Percentiles rank a stretch among this genome's conserved stretches.
Evolutionary conservation across 2,888 invertebrate genomes (phyloP).

Genomic region (Atethmia centrago): DNA sequence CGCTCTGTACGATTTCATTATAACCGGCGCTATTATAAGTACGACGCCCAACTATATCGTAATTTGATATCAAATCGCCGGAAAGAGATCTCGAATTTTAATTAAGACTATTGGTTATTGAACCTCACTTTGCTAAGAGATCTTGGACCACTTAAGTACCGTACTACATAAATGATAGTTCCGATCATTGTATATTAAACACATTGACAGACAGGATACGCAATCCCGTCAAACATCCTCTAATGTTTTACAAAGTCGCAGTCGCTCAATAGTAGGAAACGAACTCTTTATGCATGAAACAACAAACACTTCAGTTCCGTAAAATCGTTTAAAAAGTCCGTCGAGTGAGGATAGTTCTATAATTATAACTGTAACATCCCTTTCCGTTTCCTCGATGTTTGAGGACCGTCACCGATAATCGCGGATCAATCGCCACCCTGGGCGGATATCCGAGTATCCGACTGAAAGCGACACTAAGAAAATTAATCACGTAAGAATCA

Average conservation of each 20-base stretch:
- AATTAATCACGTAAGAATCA: constrained; percentile 25
- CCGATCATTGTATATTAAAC: constrained; percentile 13
- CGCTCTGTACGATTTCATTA: constrained; percentile 67
- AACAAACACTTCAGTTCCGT: constrained; percentile 75
- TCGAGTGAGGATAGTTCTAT: constrained; percentile 70
- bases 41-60: constrained; percentile 52
- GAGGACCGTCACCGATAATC: constrained; percentile 73
- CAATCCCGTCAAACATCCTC: constrained; percentile 52
- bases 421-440: constrained; percentile 75
- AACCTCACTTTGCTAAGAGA: constrained; percentile 13
- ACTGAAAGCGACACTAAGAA: constrained; percentile 36
- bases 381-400: constrained; percentile 77
- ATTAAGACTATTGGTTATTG: constrained; percentile 34
- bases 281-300: constrained; percentile 71
- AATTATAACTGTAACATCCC: constrained; percentile 78
- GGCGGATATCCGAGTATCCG: constrained; percentile 74
- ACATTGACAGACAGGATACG: constrained; percentile 41
- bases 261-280: constrained; percentile 62
- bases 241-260: constrained; percentile 46
- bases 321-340: constrained; percentile 69
- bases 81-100: constrained; percentile 50
- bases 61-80: constrained; percentile 46
- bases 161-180: neutral
- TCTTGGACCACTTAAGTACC: neutral
- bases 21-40: constrained; percentile 58